phyloP scores from a whole-genome alignment of 2,113 vertebrate species.

The Mastomys natalensis region DNA sequence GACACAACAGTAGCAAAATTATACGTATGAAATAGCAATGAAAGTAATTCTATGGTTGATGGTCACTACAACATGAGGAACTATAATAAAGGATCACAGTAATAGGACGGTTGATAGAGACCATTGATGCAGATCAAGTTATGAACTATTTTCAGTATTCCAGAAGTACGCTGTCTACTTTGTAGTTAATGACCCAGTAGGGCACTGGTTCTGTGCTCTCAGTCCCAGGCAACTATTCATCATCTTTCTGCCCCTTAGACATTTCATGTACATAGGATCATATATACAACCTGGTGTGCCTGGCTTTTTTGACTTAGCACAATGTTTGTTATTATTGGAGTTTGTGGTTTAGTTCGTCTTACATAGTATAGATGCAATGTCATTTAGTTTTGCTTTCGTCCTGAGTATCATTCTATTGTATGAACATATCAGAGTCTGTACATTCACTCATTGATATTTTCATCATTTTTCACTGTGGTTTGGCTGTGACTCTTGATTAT shows the following conservation, averaged over 20 bases:
- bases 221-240: neutral
- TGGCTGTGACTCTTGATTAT: neutral
- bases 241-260: neutral
- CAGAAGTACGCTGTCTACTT: neutral
- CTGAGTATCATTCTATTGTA: neutral
- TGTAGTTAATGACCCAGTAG: neutral
- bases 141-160: neutral
- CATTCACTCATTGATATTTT: neutral
- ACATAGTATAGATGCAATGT: neutral
- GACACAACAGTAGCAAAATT: neutral
- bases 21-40: neutral
- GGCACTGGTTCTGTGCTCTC: rapidly evolving
- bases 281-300: neutral
- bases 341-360: neutral
- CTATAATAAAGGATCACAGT: neutral
- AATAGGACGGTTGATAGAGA: neutral
- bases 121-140: neutral
- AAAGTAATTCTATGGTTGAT: neutral
- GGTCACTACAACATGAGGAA: neutral
- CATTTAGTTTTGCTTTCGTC: neutral
- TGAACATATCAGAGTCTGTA: neutral
- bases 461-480: neutral
- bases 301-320: neutral
- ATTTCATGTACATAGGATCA: neutral
- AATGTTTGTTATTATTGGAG: neutral